Conservation (phyloP, 1,140 invertebrate genomes). For the Penaeus indicus region DNA sequence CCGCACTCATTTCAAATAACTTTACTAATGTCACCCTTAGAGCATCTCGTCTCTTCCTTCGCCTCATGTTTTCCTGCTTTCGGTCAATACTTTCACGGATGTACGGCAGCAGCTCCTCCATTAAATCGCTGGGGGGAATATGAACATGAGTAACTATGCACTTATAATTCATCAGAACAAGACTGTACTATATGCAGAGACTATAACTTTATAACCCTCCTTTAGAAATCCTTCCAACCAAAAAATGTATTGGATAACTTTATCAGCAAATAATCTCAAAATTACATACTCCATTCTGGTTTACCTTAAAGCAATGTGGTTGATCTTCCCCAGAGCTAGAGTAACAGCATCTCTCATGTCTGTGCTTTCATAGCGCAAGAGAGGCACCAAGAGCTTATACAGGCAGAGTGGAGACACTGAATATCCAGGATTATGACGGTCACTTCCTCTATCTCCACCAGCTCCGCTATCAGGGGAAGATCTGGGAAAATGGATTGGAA, state of each 20-base stretch:
- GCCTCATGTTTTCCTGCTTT: slow-evolving; percentile 95
- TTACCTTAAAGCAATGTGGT: slow-evolving; percentile 91
- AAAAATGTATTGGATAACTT: too few species aligned
- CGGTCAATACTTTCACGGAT: slow-evolving; percentile 97
- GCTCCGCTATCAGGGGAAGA: slow-evolving; percentile 64
- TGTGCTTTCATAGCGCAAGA: slow-evolving; percentile 87
- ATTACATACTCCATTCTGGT: not conserved
- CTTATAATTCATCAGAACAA: too few species aligned
- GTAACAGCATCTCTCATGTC: slow-evolving; percentile 95
- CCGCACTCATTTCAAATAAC: slow-evolving; percentile 92
- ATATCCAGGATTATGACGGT: slow-evolving; percentile 46
- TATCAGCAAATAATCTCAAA: slow-evolving; percentile 48
- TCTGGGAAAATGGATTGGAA: slow-evolving; percentile 30
- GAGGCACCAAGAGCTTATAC: slow-evolving; percentile 91
- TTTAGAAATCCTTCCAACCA: too few species aligned
- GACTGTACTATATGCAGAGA: too few species aligned
- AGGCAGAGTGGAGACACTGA: slow-evolving; percentile 82
- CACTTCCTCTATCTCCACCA: slow-evolving; percentile 69
- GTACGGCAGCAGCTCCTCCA: slow-evolving; percentile 93
- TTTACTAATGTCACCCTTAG: slow-evolving; percentile 91
- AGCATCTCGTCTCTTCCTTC: slow-evolving; percentile 89
- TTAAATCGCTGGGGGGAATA: slow-evolving; percentile 82
- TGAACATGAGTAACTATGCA: not conserved
- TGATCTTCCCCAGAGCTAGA: slow-evolving; percentile 92
- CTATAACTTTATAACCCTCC: too few species aligned